phyloP scores from a whole-genome alignment of 2,797 vertebrate genomes.

The Phalloptychus januarius region DNA sequence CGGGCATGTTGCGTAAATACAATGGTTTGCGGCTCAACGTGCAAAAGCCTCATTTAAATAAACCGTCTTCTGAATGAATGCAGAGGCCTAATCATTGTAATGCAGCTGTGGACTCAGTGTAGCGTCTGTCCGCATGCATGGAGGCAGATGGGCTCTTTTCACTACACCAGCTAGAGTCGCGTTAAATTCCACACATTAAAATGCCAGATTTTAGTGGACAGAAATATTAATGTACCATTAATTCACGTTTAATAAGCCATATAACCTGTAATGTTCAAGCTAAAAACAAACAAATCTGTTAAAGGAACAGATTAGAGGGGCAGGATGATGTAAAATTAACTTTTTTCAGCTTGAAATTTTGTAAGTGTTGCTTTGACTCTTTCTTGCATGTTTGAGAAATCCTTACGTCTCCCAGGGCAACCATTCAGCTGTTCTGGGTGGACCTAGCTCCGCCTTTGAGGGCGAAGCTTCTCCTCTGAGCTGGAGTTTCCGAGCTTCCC shows the following conservation, averaged over 20 bases:
- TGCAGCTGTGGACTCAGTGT: slow-evolving; percentile 20
- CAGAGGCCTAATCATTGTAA: slow-evolving; percentile 6
- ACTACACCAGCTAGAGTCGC: not conserved
- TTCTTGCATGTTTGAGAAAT: no score
- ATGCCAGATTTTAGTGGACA: not conserved
- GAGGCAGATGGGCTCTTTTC: slow-evolving; percentile 27
- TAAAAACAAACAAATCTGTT: not conserved
- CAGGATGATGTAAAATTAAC: no score
- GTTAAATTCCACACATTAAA: not conserved
- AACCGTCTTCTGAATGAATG: slow-evolving; percentile 8
- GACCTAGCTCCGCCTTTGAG: no score
- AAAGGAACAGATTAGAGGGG: not conserved
- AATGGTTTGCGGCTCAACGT: slow-evolving; percentile 5
- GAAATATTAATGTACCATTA: not conserved
- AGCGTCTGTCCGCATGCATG: slow-evolving; percentile 10
- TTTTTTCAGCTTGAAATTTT: no score
- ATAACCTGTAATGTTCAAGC: not conserved
- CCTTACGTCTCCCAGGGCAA: no score
- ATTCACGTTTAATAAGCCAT: not conserved
- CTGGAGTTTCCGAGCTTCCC: no score
- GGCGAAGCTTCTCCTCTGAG: no score
- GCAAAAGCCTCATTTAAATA: not conserved
- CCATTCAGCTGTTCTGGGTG: no score
- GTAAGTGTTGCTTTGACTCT: no score
- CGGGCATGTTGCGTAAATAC: not conserved